A percentile compares a stretch with the other conserved stretches of the same genome.
Conservation (phyloP, 2,797 vertebrate species). For the Malacoctenus gilli region DNA sequence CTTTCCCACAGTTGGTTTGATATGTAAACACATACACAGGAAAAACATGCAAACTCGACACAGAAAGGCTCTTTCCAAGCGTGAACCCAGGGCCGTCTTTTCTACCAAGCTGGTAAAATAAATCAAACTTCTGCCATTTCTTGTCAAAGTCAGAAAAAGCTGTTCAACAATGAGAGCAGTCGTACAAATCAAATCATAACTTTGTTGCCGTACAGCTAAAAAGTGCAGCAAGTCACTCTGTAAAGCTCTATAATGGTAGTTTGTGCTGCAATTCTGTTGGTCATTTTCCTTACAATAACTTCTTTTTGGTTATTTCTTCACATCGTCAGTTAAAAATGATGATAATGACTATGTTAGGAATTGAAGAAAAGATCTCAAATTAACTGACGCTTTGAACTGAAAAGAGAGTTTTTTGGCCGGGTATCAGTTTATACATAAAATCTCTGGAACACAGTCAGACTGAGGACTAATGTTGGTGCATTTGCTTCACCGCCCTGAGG, state of each 20-base stretch:
- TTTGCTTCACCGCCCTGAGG: conserved; percentile 47
- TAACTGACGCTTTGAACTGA: conserved; percentile 12
- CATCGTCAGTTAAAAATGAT: neutral
- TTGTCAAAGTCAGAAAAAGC: too few relatives aligned
- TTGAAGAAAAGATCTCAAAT: neutral
- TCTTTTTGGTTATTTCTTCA: neutral
- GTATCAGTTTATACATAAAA: conserved; percentile 37
- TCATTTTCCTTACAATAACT: neutral
- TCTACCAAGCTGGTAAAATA: too few relatives aligned
- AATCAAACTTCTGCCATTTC: too few relatives aligned
- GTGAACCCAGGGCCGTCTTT: too few relatives aligned
- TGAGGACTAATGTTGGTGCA: conserved; percentile 47
- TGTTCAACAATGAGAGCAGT: neutral
- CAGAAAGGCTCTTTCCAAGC: too few relatives aligned
- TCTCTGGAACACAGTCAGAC: conserved; percentile 48
- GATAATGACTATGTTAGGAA: neutral
- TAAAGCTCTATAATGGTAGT: neutral
- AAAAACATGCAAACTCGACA: too few relatives aligned
- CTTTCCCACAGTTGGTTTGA: too few relatives aligned
- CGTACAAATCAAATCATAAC: neutral
- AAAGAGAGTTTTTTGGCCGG: conserved; percentile 21
- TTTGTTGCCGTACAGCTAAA: neutral
- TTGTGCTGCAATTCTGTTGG: neutral
- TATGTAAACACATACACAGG: too few relatives aligned
- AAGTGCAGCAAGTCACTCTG: neutral